Evolutionary conservation across 2,797 vertebrate genomes (phyloP).

Genomic region (Pampus argenteus): DNA sequence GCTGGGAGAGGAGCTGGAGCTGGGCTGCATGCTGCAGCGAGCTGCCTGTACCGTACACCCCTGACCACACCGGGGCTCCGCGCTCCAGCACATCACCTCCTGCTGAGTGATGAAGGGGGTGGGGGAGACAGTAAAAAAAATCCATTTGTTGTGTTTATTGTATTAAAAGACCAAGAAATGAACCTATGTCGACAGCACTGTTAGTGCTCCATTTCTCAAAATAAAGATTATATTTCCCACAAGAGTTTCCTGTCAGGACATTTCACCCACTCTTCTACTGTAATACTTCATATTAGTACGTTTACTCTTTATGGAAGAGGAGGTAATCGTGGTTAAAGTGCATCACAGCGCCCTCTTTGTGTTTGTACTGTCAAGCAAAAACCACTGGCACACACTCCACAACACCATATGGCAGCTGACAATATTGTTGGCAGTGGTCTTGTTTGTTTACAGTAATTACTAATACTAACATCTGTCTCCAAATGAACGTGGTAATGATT

Average conservation of each 20-base stretch:
- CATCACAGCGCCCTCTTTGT: not conserved
- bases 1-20: conserved; percentile 97
- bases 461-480: conserved; percentile 37
- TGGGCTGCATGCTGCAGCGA: conserved; percentile 97
- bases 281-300: not conserved
- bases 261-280: not conserved
- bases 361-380: conserved; percentile 17
- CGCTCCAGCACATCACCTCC: conserved; percentile 94
- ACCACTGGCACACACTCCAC: conserved; percentile 10
- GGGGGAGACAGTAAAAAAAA: not conserved
- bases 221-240: not conserved
- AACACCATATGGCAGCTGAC: conserved; percentile 24
- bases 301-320: conserved; percentile 6
- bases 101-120: conserved; percentile 24
- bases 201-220: not conserved
- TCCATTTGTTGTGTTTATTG: not conserved
- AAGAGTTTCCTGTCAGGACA: not conserved
- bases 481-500: not conserved
- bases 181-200: not conserved
- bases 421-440: conserved; percentile 14
- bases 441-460: conserved; percentile 34
- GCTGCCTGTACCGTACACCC: conserved; percentile 90
- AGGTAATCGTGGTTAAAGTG: not conserved
- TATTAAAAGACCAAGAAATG: not conserved
- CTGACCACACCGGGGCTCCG: conserved; percentile 91